Conservation (phyloP, 2,888 invertebrate genomes). For the Ypsolopha sequella region DNA sequence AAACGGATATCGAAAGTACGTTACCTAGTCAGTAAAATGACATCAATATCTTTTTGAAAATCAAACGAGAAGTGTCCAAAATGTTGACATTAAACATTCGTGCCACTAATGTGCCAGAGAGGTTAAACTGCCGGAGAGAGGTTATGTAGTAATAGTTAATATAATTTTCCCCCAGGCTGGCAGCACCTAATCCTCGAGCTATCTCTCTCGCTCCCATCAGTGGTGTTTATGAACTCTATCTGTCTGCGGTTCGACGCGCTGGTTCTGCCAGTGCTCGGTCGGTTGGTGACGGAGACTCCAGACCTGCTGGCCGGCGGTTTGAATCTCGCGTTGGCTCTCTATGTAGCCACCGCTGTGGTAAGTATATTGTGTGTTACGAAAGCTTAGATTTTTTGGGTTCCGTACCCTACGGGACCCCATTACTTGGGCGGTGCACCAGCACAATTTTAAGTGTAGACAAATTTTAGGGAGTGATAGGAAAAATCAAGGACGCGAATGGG, state of each 20-base stretch:
- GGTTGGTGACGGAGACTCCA: slow-evolving; percentile 24
- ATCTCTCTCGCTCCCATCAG: slow-evolving; percentile 23
- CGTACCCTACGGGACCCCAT: no score
- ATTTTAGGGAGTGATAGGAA: no score
- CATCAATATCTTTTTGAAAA: no score
- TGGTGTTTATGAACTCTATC: slow-evolving; percentile 27
- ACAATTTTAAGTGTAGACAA: no score
- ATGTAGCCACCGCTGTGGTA: slow-evolving; percentile 27
- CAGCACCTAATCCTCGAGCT: slow-evolving; percentile 39
- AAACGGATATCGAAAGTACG: no score
- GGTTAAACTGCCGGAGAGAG: background rate
- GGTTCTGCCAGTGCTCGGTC: slow-evolving; percentile 40
- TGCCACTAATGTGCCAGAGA: background rate
- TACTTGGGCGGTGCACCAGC: no score
- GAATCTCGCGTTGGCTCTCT: slow-evolving; percentile 25
- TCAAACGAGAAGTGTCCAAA: no score
- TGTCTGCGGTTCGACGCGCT: slow-evolving; percentile 31
- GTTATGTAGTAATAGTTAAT: background rate
- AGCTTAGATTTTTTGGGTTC: no score
- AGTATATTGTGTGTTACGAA: slow-evolving; percentile 11
- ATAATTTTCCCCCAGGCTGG: slow-evolving; percentile 29
- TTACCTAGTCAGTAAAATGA: no score
- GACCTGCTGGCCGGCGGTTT: slow-evolving; percentile 32
- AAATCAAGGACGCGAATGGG: no score
- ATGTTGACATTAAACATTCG: no score